These are phyloP conservation scores for Caranx melampygus DNA, from an alignment of 2,113 vertebrate species.

Conservation along the genomic window DNA sequence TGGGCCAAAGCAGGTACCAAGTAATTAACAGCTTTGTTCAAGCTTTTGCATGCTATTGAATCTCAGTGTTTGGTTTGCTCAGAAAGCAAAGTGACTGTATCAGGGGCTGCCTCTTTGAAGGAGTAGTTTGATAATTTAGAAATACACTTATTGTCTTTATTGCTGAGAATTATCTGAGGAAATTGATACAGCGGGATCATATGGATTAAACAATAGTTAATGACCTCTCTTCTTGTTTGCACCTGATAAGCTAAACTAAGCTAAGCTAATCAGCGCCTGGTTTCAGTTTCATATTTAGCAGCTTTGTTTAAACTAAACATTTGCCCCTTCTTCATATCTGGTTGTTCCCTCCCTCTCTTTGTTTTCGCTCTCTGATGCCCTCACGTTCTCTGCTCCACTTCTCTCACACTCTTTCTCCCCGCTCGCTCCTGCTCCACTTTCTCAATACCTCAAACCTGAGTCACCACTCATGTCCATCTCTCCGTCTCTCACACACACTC, in stretches of 20 bases:
- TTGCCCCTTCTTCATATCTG: too few relatives aligned
- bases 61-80: neutral
- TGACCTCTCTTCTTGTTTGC: neutral
- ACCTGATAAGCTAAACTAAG: neutral
- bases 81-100: neutral
- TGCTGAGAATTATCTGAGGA: neutral
- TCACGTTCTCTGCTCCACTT: neutral
- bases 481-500: neutral
- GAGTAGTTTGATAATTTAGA: neutral
- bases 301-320: neutral
- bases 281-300: neutral
- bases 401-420: neutral
- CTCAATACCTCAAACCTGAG: slow-evolving; percentile 3
- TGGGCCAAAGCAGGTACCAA: neutral
- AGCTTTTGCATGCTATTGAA: neutral
- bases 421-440: slow-evolving; percentile 14
- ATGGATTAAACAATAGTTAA: neutral
- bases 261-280: neutral
- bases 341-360: neutral
- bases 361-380: neutral
- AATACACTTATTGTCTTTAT: neutral
- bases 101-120: neutral
- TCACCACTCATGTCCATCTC: neutral
- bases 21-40: slow-evolving; percentile 8
- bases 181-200: neutral